Evolutionary conservation across 2,888 invertebrate species (phyloP).

Genomic region (Gari tellinella): DNA sequence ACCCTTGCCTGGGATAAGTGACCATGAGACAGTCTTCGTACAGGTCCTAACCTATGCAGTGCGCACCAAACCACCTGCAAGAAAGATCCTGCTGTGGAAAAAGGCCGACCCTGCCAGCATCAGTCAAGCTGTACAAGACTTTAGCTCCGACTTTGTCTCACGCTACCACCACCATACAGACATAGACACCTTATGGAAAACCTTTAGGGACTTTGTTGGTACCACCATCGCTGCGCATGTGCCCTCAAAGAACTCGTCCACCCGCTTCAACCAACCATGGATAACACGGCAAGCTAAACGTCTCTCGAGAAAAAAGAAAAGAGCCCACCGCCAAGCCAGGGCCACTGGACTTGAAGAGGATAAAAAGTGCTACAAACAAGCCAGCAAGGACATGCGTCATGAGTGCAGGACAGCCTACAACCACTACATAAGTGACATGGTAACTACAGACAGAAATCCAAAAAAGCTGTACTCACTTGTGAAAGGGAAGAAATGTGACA

Average conservation of each 20-base stretch:
- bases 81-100: constrained; percentile 29
- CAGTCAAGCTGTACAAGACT: not conserved
- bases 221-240: constrained; percentile 15
- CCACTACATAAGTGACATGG: constrained; percentile 9
- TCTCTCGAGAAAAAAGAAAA: constrained; percentile 2
- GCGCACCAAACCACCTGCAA: constrained; percentile 7
- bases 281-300: constrained; percentile 2
- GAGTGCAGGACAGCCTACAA: constrained; percentile 12
- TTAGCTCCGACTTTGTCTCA: not conserved
- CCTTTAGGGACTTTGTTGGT: constrained; percentile 6
- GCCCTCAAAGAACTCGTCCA: constrained; percentile 24
- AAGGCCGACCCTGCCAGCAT: constrained; percentile 6
- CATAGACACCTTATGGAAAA: constrained; percentile 22
- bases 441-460: not conserved
- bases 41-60: constrained; percentile 4
- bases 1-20: constrained; percentile 20
- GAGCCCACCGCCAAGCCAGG: no score
- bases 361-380: not conserved
- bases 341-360: no score
- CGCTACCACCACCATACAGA: not conserved
- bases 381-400: constrained; percentile 10
- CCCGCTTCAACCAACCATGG: constrained; percentile 23
- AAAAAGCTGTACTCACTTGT: constrained; percentile 13
- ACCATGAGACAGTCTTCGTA: constrained; percentile 34
- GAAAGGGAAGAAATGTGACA: constrained; percentile 8